Evolutionary conservation across 2,888 invertebrate species (phyloP).

Genomic region (Melinaea menophilus): DNA sequence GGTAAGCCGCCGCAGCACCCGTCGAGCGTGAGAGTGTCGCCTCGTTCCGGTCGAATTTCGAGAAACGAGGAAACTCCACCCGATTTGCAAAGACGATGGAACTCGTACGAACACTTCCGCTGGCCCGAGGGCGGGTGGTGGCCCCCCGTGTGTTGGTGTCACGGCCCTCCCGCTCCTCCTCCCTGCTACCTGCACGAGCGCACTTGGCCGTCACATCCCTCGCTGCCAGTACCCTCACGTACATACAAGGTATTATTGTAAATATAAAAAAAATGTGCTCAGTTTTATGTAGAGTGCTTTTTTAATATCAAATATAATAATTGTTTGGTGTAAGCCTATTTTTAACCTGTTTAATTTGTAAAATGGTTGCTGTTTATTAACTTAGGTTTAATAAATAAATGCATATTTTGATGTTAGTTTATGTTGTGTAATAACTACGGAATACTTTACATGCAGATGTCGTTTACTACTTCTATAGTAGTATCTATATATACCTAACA

Average conservation of each 20-base stretch:
- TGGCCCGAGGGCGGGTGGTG: conserved; percentile 76
- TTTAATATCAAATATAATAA: neutral
- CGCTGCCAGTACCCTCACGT: conserved; percentile 56
- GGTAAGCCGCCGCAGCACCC: conserved; percentile 73
- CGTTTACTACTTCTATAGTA: no score
- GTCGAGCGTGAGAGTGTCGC: conserved; percentile 61
- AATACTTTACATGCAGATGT: no score
- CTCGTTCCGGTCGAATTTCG: conserved; percentile 56
- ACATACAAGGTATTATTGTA: conserved; percentile 62
- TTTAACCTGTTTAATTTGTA: no score
- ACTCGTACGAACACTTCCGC: conserved; percentile 79
- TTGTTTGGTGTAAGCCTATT: no score
- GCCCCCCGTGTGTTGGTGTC: conserved; percentile 73
- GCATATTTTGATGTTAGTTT: no score
- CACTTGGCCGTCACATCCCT: conserved; percentile 72
- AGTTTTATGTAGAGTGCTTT: neutral
- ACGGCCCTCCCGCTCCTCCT: conserved; percentile 65
- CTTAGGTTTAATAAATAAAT: no score
- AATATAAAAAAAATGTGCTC: neutral
- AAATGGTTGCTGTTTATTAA: no score
- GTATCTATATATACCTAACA: no score
- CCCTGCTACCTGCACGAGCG: conserved; percentile 72
- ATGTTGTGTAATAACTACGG: no score
- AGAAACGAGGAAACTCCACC: conserved; percentile 63
- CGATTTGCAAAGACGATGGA: conserved; percentile 70